Percentiles rank a stretch among this genome's conserved stretches.
phyloP scores from a whole-genome alignment of 1,140 invertebrate species.

The Fopius arisanus region DNA sequence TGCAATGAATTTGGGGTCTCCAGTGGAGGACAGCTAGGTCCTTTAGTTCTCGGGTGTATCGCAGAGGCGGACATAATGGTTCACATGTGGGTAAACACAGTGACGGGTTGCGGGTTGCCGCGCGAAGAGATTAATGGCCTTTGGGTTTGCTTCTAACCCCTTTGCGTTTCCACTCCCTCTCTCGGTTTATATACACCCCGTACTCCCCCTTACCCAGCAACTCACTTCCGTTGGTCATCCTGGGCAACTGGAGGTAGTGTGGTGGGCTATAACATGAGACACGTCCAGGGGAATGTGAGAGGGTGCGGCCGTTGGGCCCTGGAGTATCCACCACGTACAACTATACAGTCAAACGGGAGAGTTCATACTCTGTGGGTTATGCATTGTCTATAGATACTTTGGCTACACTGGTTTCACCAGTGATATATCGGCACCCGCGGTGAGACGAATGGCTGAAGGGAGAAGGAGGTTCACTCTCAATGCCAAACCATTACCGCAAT shows the following conservation, averaged over 20 bases:
- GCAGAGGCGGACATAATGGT: conserved; percentile 63
- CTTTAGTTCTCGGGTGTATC: conserved; percentile 40
- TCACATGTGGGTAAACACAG: conserved; percentile 66
- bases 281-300: conserved; percentile 34
- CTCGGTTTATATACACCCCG: background rate
- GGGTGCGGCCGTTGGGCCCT: conserved; percentile 51
- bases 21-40: conserved; percentile 9
- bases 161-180: background rate
- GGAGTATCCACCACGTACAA: conserved; percentile 54
- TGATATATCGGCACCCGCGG: conserved; percentile 62
- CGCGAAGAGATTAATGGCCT: conserved; percentile 39
- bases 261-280: background rate
- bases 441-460: conserved; percentile 54
- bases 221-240: background rate
- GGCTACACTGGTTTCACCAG: conserved; percentile 46
- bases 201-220: conserved; percentile 21
- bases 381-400: conserved; percentile 45
- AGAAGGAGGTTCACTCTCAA: conserved; percentile 9
- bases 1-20: conserved; percentile 26
- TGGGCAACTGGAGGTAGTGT: background rate
- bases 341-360: conserved; percentile 46
- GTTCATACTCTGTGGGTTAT: conserved; percentile 20
- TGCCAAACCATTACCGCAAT: conserved; percentile 8
- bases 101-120: conserved; percentile 63
- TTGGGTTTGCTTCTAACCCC: conserved; percentile 25